Percentiles rank a stretch among this genome's conserved stretches.
Conservation (phyloP, 1,140 invertebrate species). For the Micrasema minimum region DNA sequence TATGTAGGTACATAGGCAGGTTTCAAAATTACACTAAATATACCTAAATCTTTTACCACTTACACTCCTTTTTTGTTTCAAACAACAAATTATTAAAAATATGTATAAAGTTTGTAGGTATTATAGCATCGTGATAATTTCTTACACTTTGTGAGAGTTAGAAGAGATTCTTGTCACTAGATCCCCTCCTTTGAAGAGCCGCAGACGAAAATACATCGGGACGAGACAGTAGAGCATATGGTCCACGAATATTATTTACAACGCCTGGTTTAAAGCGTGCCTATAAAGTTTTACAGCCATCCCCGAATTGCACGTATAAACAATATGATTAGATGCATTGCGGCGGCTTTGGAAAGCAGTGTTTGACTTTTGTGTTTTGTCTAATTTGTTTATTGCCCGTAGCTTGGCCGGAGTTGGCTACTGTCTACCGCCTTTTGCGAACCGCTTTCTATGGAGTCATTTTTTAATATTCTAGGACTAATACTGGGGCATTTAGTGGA, state of each 20-base stretch:
- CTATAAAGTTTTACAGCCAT: conserved; percentile 33
- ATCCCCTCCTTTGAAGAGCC: conserved; percentile 16
- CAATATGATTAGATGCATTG: conserved; percentile 34
- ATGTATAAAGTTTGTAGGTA: too few species aligned
- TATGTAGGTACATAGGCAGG: too few species aligned
- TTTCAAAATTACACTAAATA: too few species aligned
- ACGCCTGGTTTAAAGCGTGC: conserved; percentile 22
- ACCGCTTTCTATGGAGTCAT: conserved; percentile 26
- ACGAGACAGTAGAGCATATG: background rate
- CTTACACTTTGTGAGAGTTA: too few species aligned
- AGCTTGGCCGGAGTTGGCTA: background rate
- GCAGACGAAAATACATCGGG: conserved; percentile 22
- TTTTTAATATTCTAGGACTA: too few species aligned
- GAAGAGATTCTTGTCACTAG: background rate
- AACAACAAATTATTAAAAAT: too few species aligned
- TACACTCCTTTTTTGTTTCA: too few species aligned
- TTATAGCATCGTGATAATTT: too few species aligned
- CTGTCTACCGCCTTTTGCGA: conserved; percentile 14
- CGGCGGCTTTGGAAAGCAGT: conserved; percentile 34
- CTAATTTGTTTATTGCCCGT: conserved; percentile 39
- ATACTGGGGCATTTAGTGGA: too few species aligned
- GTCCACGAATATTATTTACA: conserved; percentile 30
- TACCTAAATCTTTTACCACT: too few species aligned
- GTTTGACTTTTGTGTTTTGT: conserved; percentile 40
- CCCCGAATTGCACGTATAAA: conserved; percentile 40